Evolutionary conservation across 1,140 invertebrate species (phyloP).

Genomic region (Epicauta chinensis): DNA sequence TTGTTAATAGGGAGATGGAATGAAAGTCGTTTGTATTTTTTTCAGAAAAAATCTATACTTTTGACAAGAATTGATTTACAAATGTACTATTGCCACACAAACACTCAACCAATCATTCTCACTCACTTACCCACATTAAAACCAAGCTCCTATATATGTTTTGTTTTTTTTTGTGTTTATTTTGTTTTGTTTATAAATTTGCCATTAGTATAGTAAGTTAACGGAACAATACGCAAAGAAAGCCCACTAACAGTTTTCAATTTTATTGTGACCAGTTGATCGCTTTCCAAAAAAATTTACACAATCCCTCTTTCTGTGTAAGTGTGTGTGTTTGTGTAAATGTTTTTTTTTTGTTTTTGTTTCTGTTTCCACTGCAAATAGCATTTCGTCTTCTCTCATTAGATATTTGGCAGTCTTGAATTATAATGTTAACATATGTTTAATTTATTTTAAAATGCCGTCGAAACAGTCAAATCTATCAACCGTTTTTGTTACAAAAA

Average conservation of each 20-base stretch:
- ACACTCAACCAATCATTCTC: conserved; percentile 21
- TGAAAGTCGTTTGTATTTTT: no score
- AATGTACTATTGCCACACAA: conserved; percentile 43
- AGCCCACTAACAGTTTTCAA: conserved; percentile 27
- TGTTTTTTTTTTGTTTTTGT: no score
- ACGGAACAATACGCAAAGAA: conserved; percentile 34
- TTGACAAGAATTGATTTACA: conserved; percentile 52
- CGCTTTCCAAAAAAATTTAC: conserved; percentile 25
- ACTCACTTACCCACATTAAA: conserved; percentile 41
- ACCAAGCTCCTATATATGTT: conserved; percentile 45
- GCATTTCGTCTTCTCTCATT: conserved; percentile 13
- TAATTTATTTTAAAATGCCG: no score
- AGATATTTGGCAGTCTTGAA: conserved; percentile 18
- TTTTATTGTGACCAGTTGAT: conserved; percentile 19
- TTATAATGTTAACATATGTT: no score
- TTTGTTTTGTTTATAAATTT: conserved; percentile 25
- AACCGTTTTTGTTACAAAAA: not conserved
- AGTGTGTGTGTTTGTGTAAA: no score
- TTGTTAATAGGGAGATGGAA: no score
- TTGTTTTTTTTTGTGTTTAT: not conserved
- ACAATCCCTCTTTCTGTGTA: conserved; percentile 9
- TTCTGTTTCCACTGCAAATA: conserved; percentile 18
- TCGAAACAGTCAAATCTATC: conserved; percentile 19
- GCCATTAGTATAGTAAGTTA: conserved; percentile 35
- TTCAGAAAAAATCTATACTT: conserved; percentile 47